Evolutionary conservation across 35 echinoderm and acorn worm species (phyloP).

Genomic region (Chiridota heheva): DNA sequence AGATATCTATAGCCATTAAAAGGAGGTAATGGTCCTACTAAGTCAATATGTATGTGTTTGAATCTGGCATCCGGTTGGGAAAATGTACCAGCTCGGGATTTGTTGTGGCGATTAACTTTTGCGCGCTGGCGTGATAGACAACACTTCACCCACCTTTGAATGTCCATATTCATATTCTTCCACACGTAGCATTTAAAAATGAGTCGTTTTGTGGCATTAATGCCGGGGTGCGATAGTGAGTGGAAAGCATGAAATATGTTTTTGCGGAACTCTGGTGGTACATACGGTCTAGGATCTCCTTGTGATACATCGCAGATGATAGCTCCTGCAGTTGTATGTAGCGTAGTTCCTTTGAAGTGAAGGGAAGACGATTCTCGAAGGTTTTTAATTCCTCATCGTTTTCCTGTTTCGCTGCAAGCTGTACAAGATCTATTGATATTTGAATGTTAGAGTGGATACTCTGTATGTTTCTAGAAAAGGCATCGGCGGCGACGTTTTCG

Average conservation of each 20-base stretch:
- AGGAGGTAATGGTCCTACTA: constrained; percentile 16
- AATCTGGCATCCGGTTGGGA: constrained; percentile 31
- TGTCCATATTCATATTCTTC: constrained; percentile 42
- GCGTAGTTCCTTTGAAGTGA: neutral
- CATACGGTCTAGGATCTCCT: neutral
- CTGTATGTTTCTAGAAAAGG: constrained; percentile 33
- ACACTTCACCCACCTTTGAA: constrained; percentile 37
- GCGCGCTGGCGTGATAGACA: constrained; percentile 40
- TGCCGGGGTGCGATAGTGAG: constrained; percentile 5
- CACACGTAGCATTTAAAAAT: constrained; percentile 40
- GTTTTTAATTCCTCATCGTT: neutral
- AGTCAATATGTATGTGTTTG: constrained; percentile 21
- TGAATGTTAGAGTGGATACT: no score
- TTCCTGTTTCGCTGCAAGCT: no score
- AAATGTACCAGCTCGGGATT: constrained; percentile 22
- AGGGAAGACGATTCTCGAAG: neutral
- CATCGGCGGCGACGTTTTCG: constrained; percentile 56
- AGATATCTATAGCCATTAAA: constrained; percentile 10
- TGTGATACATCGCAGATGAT: neutral
- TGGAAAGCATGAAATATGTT: neutral
- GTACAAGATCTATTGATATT: constrained; percentile 24
- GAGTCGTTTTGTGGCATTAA: constrained; percentile 22
- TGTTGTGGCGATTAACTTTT: constrained; percentile 31
- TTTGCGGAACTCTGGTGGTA: neutral
- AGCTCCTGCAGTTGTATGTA: neutral